These are phyloP conservation scores for Zaprionus tsacasi DNA, from an alignment of 1,140 invertebrate genomes.

Conservation along the genomic window DNA sequence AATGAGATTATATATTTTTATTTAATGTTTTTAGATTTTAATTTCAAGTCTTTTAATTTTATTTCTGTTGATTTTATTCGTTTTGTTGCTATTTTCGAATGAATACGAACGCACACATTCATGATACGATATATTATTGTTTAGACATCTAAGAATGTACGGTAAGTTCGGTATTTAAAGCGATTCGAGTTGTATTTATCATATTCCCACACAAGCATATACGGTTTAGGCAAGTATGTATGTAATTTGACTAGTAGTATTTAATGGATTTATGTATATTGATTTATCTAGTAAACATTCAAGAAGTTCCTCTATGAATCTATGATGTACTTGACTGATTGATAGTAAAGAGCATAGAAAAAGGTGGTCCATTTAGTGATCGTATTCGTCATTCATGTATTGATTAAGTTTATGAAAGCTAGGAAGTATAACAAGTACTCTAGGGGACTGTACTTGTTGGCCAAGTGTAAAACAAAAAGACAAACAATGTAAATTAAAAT, in stretches of 20 bases:
- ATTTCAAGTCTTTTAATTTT: not conserved
- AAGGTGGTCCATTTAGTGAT: conserved; percentile 83
- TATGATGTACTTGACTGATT: conserved; percentile 24
- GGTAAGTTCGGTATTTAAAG: conserved; percentile 41
- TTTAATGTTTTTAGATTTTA: not conserved
- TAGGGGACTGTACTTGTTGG: not conserved
- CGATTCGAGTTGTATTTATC: conserved; percentile 36
- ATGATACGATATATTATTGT: conserved; percentile 39
- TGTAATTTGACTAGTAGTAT: conserved; percentile 50
- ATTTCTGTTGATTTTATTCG: not conserved
- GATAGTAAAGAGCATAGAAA: conserved; percentile 66
- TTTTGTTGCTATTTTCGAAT: not conserved
- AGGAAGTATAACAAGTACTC: conserved; percentile 25
- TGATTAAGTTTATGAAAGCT: conserved; percentile 54
- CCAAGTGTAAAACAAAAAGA: conserved; percentile 5
- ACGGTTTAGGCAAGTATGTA: conserved; percentile 7
- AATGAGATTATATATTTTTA: too few species aligned
- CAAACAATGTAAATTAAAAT: conserved; percentile 19
- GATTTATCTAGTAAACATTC: conserved; percentile 61
- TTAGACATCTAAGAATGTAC: conserved; percentile 60
- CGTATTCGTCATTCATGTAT: conserved; percentile 68
- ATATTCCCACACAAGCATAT: conserved; percentile 11
- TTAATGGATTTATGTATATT: conserved; percentile 48
- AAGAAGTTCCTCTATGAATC: conserved; percentile 24
- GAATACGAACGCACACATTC: conserved; percentile 18